Conservation (phyloP, 2,113 vertebrate species). For the Suncus etruscus region DNA sequence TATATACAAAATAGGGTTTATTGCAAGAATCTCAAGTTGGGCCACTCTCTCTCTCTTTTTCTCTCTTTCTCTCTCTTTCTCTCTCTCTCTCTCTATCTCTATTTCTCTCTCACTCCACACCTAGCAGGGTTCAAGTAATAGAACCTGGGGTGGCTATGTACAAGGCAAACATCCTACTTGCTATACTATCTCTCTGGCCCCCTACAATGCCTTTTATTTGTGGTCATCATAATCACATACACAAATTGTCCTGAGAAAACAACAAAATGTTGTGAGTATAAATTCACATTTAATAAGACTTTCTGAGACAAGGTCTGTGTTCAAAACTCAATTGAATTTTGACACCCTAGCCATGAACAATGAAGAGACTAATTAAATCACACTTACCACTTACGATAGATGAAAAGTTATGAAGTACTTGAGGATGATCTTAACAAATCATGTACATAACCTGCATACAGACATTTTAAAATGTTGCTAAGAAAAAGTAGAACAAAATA, state of each 20-base stretch:
- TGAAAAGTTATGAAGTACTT: neutral
- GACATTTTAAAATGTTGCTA: neutral
- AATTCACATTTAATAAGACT: neutral
- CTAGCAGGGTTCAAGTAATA: too few species aligned
- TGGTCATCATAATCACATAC: neutral
- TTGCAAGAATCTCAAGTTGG: neutral
- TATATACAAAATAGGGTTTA: neutral
- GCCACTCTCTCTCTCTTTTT: too few species aligned
- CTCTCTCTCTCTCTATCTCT: too few species aligned
- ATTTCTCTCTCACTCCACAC: neutral
- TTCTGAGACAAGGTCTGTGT: neutral
- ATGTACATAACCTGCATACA: neutral
- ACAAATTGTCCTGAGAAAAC: neutral
- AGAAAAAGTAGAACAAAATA: neutral
- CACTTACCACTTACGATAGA: neutral
- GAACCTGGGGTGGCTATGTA: too few species aligned
- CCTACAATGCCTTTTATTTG: neutral
- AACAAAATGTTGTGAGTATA: neutral
- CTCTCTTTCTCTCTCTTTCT: too few species aligned
- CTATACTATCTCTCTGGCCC: too few species aligned
- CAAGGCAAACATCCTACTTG: too few species aligned
- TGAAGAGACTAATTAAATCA: neutral
- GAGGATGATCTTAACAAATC: conserved; percentile 15
- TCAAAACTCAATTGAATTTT: conserved; percentile 22
- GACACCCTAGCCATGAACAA: neutral